Evolutionary conservation across 2,797 vertebrate species (phyloP).

Genomic region (Takifugu ocellatus): DNA sequence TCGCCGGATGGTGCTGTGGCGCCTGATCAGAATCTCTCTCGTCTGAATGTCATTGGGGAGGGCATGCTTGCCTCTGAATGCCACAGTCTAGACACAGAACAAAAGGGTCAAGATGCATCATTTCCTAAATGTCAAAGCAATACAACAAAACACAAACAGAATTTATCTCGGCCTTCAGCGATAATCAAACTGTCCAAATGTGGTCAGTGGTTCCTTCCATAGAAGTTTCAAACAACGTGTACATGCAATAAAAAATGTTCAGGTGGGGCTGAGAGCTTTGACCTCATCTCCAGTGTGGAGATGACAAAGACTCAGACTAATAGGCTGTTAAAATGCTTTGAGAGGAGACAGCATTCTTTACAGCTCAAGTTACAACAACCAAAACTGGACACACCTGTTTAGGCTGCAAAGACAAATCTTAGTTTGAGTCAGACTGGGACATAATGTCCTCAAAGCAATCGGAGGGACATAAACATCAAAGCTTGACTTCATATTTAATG

Average conservation of each 20-base stretch:
- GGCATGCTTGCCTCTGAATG: constrained; percentile 85
- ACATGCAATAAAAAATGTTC: too few species aligned
- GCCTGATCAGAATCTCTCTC: constrained; percentile 92
- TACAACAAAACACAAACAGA: too few species aligned
- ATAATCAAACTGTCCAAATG: too few species aligned
- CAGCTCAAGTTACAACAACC: constrained; percentile 39
- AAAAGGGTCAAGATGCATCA: background rate
- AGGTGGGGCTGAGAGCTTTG: background rate
- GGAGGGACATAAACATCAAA: too few species aligned
- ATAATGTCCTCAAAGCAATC: background rate
- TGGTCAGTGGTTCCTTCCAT: too few species aligned
- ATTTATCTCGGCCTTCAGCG: too few species aligned
- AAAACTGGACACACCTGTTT: constrained; percentile 49
- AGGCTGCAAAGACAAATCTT: background rate
- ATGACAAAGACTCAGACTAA: constrained; percentile 6
- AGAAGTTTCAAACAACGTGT: too few species aligned
- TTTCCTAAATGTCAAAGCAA: background rate
- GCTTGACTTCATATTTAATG: too few species aligned
- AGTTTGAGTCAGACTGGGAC: background rate
- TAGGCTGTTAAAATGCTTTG: constrained; percentile 1
- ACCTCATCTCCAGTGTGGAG: background rate
- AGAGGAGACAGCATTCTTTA: constrained; percentile 20
- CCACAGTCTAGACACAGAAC: constrained; percentile 79
- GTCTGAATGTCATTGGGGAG: constrained; percentile 84
- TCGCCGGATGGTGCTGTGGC: constrained; percentile 84